These are phyloP conservation scores for Ficedula albicollis DNA, from an alignment of 2,797 vertebrate genomes.

Conservation along the genomic window DNA sequence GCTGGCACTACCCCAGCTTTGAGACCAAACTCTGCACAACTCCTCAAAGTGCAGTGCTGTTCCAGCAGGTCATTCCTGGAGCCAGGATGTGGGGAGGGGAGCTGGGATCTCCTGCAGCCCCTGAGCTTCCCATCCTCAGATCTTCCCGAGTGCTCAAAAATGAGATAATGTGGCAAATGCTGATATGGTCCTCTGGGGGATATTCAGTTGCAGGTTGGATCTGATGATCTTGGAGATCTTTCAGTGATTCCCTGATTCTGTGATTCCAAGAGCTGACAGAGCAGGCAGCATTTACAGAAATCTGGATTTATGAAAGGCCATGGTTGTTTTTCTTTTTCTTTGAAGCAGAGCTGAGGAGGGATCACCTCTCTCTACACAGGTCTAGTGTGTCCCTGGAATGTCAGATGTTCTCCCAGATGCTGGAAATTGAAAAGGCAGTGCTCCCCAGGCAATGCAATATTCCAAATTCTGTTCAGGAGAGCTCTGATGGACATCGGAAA, in stretches of 20 bases:
- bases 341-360: not conserved
- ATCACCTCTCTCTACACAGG: not conserved
- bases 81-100: not conserved
- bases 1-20: not conserved
- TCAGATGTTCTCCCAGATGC: not conserved
- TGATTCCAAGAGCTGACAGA: not conserved
- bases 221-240: not conserved
- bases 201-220: not conserved
- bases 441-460: not conserved
- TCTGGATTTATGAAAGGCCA: not conserved
- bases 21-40: not conserved
- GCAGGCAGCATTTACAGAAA: not conserved
- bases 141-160: not conserved
- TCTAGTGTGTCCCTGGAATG: not conserved
- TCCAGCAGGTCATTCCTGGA: not conserved
- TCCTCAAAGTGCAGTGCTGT: not conserved
- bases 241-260: not conserved
- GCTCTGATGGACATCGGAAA: not conserved
- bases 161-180: not conserved
- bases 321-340: not conserved
- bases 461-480: not conserved
- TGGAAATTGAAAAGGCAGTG: not conserved
- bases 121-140: fast-evolving
- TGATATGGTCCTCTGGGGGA: not conserved
- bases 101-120: not conserved